Base-by-base conservation (phyloP, 2,797 vertebrate genomes). In the Euthynnus affinis region DNA sequence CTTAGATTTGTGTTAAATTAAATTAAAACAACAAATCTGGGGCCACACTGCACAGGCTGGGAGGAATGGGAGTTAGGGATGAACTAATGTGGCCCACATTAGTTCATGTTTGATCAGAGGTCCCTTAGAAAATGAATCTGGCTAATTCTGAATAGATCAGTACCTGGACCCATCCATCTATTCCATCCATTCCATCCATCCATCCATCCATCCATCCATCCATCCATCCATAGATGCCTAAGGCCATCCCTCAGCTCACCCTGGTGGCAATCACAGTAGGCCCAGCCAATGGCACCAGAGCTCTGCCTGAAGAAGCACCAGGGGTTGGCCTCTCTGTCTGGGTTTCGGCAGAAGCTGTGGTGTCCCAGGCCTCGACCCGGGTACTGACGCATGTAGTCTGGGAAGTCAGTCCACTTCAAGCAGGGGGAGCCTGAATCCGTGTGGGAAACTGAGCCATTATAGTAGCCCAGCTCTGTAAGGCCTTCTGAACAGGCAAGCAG, bases 251-350 rank as follows among this genome's bases (percentile, higher is more conserved):
- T 93, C 0, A 82, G 75, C 48, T 94, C 69, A 97, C 97, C 97
- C 65, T 96, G 95, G 68, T 93, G 94, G 71, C 97, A 97, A 90
- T 97, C 95, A 0, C 96, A 97, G 91, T 94, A 95, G 55, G 95
- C 95, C 97, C 97, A 97, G 74, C 95, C 80, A 0, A 97, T 93
- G 37, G 95, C 93, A 15, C 96, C 96, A 0, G 96, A 96, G 2
- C 63, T 90, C 71, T 96, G 96, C 7, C 95, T 91, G 88, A 95
- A 95, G 91, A 97, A 97, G 87, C 97, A 97, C 97, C 97, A 97
- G 25, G 96, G 96, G 0, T 81, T 92, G 9, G 58, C 25, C 74
- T 95, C 96, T 9, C 94, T 89, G 0, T 97, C 96, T 0, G 96
- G 97, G 88, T 94, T 97, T 51, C 97, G 93, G 92, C 97, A 97